These are phyloP conservation scores for Aspidiotus destructor DNA, from an alignment of 2,888 invertebrate species.

Conservation along the genomic window DNA sequence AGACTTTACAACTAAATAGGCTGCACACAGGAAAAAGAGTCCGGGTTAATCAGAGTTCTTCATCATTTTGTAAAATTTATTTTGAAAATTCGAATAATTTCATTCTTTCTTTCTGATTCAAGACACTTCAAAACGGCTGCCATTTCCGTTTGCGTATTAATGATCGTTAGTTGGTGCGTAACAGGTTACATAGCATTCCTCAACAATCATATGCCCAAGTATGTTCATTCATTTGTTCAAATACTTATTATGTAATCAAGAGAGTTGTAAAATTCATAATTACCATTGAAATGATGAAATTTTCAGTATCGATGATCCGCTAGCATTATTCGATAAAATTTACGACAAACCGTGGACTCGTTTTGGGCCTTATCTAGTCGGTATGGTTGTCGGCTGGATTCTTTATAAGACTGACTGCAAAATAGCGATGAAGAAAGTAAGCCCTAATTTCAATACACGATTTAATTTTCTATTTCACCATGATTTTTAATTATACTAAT, in stretches of 20 bases:
- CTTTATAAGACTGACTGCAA: slow-evolving; percentile 73
- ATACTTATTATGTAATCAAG: too few species aligned
- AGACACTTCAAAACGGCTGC: slow-evolving; percentile 70
- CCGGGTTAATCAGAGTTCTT: too few species aligned
- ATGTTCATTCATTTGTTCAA: slow-evolving; percentile 31
- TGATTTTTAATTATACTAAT: neutral
- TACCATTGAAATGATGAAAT: neutral
- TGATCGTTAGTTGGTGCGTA: slow-evolving; percentile 67
- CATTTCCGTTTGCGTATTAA: slow-evolving; percentile 53
- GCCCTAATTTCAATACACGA: neutral
- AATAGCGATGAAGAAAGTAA: slow-evolving; percentile 61
- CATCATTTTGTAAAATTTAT: too few species aligned
- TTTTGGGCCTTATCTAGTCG: slow-evolving; percentile 71
- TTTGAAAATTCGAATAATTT: too few species aligned
- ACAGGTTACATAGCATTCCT: slow-evolving; percentile 71
- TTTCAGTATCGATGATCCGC: slow-evolving; percentile 59
- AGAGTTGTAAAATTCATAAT: too few species aligned
- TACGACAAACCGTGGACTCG: slow-evolving; percentile 86
- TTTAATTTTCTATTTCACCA: neutral
- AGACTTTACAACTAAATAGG: too few species aligned
- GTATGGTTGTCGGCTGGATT: slow-evolving; percentile 77
- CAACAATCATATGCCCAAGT: slow-evolving; percentile 63
- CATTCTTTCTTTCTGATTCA: slow-evolving; percentile 37
- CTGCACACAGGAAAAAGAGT: too few species aligned
- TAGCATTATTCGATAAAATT: slow-evolving; percentile 78